Percentiles rank a stretch among this genome's conserved stretches.
phyloP scores from a whole-genome alignment of 35 echinoderm and acorn worm genomes.

The Amphiura filiformis region DNA sequence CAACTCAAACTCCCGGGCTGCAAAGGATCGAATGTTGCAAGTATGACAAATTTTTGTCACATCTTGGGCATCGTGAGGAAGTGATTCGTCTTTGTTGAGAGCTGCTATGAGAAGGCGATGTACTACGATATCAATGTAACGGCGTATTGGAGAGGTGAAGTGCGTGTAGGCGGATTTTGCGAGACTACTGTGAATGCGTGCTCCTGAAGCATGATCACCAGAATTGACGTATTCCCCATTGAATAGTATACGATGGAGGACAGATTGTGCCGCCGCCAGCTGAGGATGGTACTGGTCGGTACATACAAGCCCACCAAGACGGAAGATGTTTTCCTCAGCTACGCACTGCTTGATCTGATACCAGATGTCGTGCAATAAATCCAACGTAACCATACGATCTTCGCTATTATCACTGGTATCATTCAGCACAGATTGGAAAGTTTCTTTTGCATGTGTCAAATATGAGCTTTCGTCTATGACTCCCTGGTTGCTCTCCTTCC shows the following conservation, averaged over 20 bases:
- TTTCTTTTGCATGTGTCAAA: constrained; percentile 3
- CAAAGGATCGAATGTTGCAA: constrained; percentile 45
- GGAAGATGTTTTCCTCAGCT: background rate
- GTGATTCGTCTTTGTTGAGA: constrained; percentile 13
- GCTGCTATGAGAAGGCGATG: constrained; percentile 70
- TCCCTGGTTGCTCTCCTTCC: constrained; percentile 25
- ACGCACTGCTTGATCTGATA: background rate
- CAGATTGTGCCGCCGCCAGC: constrained; percentile 55
- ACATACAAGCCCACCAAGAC: constrained; percentile 28
- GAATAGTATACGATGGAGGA: constrained; percentile 47
- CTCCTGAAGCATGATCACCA: constrained; percentile 17
- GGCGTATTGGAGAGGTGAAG: constrained; percentile 89
- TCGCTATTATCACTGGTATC: background rate
- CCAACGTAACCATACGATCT: background rate
- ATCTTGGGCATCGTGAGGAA: constrained; percentile 51
- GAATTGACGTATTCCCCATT: constrained; percentile 51
- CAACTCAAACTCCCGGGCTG: constrained; percentile 55
- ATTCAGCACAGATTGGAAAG: background rate
- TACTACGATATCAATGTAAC: constrained; percentile 86
- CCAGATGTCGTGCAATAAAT: constrained; percentile 7
- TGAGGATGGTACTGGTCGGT: constrained; percentile 77
- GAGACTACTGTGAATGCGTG: constrained; percentile 47
- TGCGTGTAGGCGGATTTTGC: constrained; percentile 69
- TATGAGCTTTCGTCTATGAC: constrained; percentile 4
- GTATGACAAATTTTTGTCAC: constrained; percentile 60